Percentiles rank a stretch among this genome's conserved stretches.
phyloP scores from a whole-genome alignment of 2,113 vertebrate species.

The Cromileptes altivelis region DNA sequence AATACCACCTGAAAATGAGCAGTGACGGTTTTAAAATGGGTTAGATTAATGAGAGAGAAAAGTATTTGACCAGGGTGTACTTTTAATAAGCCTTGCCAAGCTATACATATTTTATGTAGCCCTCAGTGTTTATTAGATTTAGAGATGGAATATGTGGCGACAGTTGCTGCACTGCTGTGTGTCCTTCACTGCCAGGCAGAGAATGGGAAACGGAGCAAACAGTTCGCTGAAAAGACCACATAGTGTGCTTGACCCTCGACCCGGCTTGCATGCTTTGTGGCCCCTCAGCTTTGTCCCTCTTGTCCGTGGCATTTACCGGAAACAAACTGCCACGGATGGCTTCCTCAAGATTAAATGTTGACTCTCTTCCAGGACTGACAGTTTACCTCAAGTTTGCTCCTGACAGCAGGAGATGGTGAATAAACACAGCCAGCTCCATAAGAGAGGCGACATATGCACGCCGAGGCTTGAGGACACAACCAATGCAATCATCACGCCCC shows the following conservation, averaged over 20 bases:
- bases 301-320: conserved; percentile 67
- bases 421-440: conserved; percentile 63
- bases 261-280: conserved; percentile 43
- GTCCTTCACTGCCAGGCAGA: background rate
- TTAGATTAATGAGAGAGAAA: conserved; percentile 53
- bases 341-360: conserved; percentile 81
- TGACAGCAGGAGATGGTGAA: conserved; percentile 71
- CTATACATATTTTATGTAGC: conserved; percentile 48
- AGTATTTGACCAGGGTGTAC: conserved; percentile 33
- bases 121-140: conserved; percentile 45
- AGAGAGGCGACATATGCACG: conserved; percentile 38
- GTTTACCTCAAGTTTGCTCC: conserved; percentile 68
- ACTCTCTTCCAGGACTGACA: conserved; percentile 69
- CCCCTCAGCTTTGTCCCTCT: conserved; percentile 59
- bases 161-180: background rate
- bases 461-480: conserved; percentile 57
- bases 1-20: conserved; percentile 63
- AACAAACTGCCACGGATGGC: conserved; percentile 68
- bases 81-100: conserved; percentile 57
- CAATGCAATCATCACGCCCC: conserved; percentile 50
- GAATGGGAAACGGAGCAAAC: conserved; percentile 41
- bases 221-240: conserved; percentile 47
- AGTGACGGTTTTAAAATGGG: conserved; percentile 42
- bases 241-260: conserved; percentile 59
- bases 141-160: conserved; percentile 23